These are phyloP conservation scores for Drosophila sordidula DNA, from an alignment of 2,888 invertebrate species.

Conservation along the genomic window DNA sequence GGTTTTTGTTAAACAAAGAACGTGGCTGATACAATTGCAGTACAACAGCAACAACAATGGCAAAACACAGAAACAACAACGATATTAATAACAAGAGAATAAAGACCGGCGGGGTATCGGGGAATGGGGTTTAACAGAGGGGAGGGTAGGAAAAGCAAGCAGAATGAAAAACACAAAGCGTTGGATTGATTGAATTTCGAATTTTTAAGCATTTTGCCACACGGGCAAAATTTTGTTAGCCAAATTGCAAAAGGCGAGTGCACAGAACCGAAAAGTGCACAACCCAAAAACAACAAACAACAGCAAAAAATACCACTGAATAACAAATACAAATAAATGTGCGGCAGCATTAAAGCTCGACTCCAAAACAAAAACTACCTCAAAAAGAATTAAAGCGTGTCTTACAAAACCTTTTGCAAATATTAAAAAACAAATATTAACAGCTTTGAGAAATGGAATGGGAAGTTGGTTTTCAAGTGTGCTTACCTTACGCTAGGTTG, in stretches of 20 bases:
- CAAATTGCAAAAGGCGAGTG: conserved; percentile 55
- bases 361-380: background rate
- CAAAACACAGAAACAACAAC: conserved; percentile 43
- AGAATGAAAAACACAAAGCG: conserved; percentile 58
- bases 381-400: no score
- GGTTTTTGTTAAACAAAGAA: conserved; percentile 59
- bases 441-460: background rate
- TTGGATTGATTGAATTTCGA: conserved; percentile 75
- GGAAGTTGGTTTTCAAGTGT: no score
- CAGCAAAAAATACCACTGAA: conserved; percentile 1
- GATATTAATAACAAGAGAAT: conserved; percentile 51
- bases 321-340: conserved; percentile 18
- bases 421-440: background rate
- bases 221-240: conserved; percentile 68
- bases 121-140: background rate
- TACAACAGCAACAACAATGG: conserved; percentile 45
- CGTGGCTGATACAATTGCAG: conserved; percentile 69
- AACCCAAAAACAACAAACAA: conserved; percentile 13
- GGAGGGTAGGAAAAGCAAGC: conserved; percentile 12
- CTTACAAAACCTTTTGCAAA: no score
- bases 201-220: conserved; percentile 77
- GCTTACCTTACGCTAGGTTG: no score
- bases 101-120: background rate
- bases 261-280: conserved; percentile 54
- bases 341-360: conserved; percentile 4